Evolutionary conservation across 2,113 vertebrate species (phyloP).

Genomic region (Oreochromis tanganicae): DNA sequence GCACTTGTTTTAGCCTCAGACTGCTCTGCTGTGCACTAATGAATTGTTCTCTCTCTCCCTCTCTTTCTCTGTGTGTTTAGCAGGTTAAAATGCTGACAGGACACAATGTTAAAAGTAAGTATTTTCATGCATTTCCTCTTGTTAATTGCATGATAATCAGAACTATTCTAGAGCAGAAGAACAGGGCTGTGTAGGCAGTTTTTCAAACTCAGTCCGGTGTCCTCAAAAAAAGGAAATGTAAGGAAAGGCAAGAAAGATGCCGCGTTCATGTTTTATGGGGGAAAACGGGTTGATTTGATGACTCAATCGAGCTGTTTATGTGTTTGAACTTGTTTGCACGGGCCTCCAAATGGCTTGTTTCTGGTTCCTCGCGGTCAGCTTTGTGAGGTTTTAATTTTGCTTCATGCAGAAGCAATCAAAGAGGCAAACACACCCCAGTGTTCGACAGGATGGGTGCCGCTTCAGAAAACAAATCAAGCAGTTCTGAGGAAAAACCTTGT

Average conservation of each 20-base stretch:
- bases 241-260: neutral
- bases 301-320: neutral
- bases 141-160: neutral
- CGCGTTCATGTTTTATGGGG: neutral
- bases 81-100: conserved; percentile 51
- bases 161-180: neutral
- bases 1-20: neutral
- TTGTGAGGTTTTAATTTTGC: neutral
- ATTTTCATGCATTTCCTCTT: neutral
- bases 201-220: neutral
- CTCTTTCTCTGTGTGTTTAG: neutral
- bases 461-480: neutral
- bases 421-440: neutral
- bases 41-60: neutral
- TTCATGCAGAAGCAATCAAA: neutral
- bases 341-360: neutral
- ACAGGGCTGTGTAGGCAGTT: neutral
- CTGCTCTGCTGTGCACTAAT: neutral
- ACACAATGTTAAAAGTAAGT: conserved; percentile 39
- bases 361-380: neutral
- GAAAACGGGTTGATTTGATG: neutral
- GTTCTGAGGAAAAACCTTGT: neutral
- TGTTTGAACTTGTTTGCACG: neutral
- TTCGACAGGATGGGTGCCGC: neutral
- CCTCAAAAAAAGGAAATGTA: neutral